These are phyloP conservation scores for Crossaster papposus DNA, from an alignment of 53 echinoderm and acorn worm genomes.

Conservation along the genomic window DNA sequence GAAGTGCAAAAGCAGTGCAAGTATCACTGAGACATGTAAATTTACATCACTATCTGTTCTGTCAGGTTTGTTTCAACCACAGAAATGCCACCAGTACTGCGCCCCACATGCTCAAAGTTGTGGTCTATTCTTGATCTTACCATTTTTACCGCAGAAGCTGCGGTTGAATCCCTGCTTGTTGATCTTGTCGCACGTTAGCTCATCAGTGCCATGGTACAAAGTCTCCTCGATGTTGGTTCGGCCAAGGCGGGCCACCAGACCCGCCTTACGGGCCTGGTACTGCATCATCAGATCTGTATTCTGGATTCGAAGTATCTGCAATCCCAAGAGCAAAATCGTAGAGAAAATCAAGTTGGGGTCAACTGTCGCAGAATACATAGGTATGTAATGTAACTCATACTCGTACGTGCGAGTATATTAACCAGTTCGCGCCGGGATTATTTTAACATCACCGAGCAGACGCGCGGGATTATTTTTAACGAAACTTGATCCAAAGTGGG, in stretches of 20 bases:
- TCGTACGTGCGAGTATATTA: too few species aligned
- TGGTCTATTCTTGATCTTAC: slow-evolving; percentile 19
- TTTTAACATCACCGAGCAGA: too few species aligned
- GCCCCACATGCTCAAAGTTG: too few species aligned
- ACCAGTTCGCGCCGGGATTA: too few species aligned
- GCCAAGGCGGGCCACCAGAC: slow-evolving; percentile 20
- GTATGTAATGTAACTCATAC: too few species aligned
- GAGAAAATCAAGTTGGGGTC: background rate
- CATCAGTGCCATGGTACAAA: slow-evolving; percentile 68
- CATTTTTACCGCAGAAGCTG: slow-evolving; percentile 70
- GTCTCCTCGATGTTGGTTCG: slow-evolving; percentile 30
- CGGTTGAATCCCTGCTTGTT: slow-evolving; percentile 65
- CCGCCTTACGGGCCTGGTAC: slow-evolving; percentile 50
- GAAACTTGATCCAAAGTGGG: too few species aligned
- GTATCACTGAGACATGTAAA: too few species aligned
- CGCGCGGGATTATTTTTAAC: too few species aligned
- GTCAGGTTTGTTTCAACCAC: background rate
- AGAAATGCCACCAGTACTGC: background rate
- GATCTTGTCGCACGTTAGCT: slow-evolving; percentile 52
- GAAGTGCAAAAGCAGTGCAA: too few species aligned
- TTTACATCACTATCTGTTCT: too few species aligned
- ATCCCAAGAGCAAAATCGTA: background rate
- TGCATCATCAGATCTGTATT: slow-evolving; percentile 53
- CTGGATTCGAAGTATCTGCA: slow-evolving; percentile 62
- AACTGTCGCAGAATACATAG: too few species aligned